These are phyloP conservation scores for Plebejus argus DNA, from an alignment of 2,888 invertebrate species.

Conservation along the genomic window DNA sequence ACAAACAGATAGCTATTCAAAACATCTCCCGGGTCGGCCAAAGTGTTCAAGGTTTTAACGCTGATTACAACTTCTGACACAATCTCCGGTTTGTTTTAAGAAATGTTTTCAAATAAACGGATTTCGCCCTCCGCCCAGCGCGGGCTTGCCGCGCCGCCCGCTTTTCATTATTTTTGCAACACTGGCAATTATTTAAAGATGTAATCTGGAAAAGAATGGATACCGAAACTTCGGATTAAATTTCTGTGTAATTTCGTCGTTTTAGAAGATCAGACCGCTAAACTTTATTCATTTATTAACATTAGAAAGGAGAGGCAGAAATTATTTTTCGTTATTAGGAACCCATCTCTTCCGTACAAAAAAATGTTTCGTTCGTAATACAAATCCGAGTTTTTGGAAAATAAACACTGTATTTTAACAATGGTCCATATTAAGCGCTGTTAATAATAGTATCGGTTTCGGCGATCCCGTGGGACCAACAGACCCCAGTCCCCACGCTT, in stretches of 20 bases:
- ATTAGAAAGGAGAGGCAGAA: background rate
- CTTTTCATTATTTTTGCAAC: constrained; percentile 32
- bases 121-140: constrained; percentile 38
- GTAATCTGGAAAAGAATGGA: constrained; percentile 31
- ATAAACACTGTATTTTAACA: constrained; percentile 3
- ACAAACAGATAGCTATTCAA: constrained; percentile 7
- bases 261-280: constrained; percentile 23
- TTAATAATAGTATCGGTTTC: constrained; percentile 27
- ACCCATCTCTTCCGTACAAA: background rate
- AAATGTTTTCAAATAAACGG: constrained; percentile 56
- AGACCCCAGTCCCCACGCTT: constrained; percentile 15
- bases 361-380: background rate
- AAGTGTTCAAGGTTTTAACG: constrained; percentile 64
- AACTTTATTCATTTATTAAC: constrained; percentile 30
- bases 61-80: constrained; percentile 65
- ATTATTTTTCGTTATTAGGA: background rate
- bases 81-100: constrained; percentile 61
- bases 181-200: constrained; percentile 32
- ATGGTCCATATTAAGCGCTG: constrained; percentile 7
- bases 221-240: constrained; percentile 28
- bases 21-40: constrained; percentile 41
- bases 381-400: background rate
- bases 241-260: constrained; percentile 26
- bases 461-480: constrained; percentile 6
- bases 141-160: background rate